These are phyloP conservation scores for Piliocolobus tephrosceles DNA, from an alignment of 2,113 vertebrate species.

Conservation along the genomic window DNA sequence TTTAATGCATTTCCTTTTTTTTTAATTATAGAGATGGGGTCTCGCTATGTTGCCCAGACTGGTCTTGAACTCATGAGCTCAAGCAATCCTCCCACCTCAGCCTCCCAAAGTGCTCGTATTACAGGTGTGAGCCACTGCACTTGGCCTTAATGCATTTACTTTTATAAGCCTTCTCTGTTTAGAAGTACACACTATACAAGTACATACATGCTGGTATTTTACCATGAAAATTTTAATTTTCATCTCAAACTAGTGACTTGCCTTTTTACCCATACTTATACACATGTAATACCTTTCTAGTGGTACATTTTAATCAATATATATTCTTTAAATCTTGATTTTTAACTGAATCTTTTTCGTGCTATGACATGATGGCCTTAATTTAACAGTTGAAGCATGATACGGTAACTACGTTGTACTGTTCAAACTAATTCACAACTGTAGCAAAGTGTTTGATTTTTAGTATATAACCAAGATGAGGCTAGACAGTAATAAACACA, in stretches of 20 bases:
- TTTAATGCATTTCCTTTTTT: neutral
- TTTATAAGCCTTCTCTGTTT: neutral
- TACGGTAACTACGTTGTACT: neutral
- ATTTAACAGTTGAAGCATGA: neutral
- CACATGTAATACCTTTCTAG: neutral
- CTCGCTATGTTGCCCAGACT: too few species aligned
- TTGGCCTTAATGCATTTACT: neutral
- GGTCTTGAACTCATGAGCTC: too few species aligned
- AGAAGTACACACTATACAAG: neutral
- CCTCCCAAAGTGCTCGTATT: too few species aligned
- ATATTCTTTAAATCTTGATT: constrained; percentile 40
- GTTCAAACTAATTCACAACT: constrained; percentile 51
- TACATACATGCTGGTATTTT: neutral
- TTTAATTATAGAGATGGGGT: too few species aligned
- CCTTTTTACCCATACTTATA: neutral
- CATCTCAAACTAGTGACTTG: neutral
- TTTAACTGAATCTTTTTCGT: neutral
- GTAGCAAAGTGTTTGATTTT: neutral
- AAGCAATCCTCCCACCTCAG: too few species aligned
- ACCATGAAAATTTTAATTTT: neutral
- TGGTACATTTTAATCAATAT: neutral
- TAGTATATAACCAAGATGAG: constrained; percentile 41
- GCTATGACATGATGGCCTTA: constrained; percentile 33
- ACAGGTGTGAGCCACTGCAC: too few species aligned
- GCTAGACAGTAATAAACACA: neutral